A percentile compares a stretch with the other conserved stretches of the same genome.
Conservation (phyloP, 2,888 invertebrate species). For the Xestia ashworthii region DNA sequence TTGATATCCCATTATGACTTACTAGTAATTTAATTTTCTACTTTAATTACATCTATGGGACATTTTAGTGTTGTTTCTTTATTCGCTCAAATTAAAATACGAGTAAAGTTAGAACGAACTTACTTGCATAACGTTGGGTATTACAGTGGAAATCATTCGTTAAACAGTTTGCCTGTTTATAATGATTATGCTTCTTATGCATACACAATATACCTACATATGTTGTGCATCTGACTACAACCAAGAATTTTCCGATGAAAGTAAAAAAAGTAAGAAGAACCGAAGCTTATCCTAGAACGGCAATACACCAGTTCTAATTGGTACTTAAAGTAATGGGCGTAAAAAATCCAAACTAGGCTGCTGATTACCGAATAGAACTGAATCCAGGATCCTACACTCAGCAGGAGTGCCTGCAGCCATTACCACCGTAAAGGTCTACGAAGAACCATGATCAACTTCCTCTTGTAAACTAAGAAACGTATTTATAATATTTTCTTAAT, state of each 20-base stretch:
- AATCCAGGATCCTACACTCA: not conserved
- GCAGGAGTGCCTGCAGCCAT: not conserved
- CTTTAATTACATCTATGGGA: constrained; percentile 17
- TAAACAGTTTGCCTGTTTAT: not conserved
- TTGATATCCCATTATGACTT: constrained; percentile 26
- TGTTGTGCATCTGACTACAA: not conserved
- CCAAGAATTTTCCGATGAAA: not conserved
- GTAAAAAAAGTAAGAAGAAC: not conserved
- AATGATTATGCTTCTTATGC: not conserved
- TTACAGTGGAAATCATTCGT: not conserved
- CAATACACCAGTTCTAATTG: not conserved
- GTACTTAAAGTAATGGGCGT: not conserved
- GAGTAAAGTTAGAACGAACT: too few relatives aligned
- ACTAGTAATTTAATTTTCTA: constrained; percentile 12
- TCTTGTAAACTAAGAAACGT: not conserved
- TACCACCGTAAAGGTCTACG: not conserved
- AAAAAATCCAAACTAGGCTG: not conserved
- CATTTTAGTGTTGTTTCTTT: not conserved
- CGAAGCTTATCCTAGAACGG: not conserved
- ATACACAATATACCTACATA: not conserved
- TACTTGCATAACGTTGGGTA: not conserved
- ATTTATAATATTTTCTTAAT: not conserved
- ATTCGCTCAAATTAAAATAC: not conserved
- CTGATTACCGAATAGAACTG: not conserved
- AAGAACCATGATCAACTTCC: not conserved